Evolutionary conservation across 1,140 invertebrate species (phyloP), one percentile per base, ranked within the genome.

Genomic region (Caerostris extrusa): DNA sequence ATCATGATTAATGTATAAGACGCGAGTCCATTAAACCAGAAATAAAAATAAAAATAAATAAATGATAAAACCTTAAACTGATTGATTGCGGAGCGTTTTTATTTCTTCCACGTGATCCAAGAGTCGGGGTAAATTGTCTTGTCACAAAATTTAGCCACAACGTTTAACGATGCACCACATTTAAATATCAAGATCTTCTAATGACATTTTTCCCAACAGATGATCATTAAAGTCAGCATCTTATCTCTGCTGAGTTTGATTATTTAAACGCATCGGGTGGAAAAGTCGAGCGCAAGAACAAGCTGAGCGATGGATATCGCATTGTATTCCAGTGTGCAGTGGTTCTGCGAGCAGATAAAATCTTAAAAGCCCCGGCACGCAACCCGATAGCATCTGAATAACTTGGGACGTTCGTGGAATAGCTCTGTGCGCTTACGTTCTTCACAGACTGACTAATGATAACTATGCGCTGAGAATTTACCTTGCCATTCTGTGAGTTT

Each of bases 191-290:
- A 19, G 71, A 53, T 53, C 71, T 50, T 50, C 71, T 77, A 77
- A 77, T 77, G 71, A 50, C 71, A 83, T 57, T 83, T 58, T 34
- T 14, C 56, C 56, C 82, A 57, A 17, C 17, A 56, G 82, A 6
- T 57, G 82, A 83, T 83, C 82, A 83, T 83, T 83, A 83, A 83
- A 58, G 53, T 19, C 71, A 77, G 71, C 71, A 53, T 83, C 82
- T 83, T 83, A 83, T 83, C 55, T 83, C 17, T 14, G 34, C 34
- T 7, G n/a, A n/a, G 5, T 55, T 83, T 83, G 82, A 83, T 83
- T 83, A 83, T 83, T 83, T 83, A 83, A 83, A 83, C 57, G 82
- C 55, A 19, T 34, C 55, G 55, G 56, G 82, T 50, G 50, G 71
- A 81, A 81, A 81, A 81, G 50, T 34, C 82, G 55, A 58, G 82